Percentiles rank a stretch among this genome's conserved stretches.
Conservation (phyloP, 2,888 invertebrate species). For the Plagodis pulveraria region DNA sequence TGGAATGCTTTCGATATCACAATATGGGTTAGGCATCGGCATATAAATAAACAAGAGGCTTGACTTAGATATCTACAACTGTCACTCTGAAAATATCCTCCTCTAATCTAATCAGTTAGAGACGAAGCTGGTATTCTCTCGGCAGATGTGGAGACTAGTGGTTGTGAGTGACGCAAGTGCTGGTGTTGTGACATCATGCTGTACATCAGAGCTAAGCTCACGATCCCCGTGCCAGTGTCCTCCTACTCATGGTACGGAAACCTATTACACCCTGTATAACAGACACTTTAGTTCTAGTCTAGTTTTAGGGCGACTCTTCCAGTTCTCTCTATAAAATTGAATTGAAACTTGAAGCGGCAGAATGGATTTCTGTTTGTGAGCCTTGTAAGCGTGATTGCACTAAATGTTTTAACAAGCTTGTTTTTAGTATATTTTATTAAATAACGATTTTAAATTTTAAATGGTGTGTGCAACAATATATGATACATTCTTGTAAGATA, state of each 20-base stretch:
- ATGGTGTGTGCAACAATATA: too few relatives aligned
- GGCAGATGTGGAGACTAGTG: neutral
- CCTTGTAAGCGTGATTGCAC: too few relatives aligned
- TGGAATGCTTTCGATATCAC: neutral
- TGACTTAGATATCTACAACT: neutral
- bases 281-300: too few relatives aligned
- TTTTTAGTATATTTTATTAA: too few relatives aligned
- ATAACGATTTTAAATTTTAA: too few relatives aligned
- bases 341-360: too few relatives aligned
- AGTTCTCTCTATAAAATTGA: neutral
- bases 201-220: constrained; percentile 52
- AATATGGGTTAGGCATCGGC: constrained; percentile 8
- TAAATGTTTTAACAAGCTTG: too few relatives aligned
- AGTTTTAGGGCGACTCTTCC: too few relatives aligned
- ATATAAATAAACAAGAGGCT: constrained; percentile 1
- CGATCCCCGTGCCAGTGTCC: constrained; percentile 59
- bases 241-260: constrained; percentile 55
- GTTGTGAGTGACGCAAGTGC: neutral
- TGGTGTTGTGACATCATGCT: constrained; percentile 40
- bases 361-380: too few relatives aligned
- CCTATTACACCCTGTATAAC: neutral
- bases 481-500: too few relatives aligned
- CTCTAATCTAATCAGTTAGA: constrained; percentile 3
- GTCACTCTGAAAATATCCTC: neutral
- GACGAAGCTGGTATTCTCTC: constrained; percentile 1